A percentile compares a stretch with the other conserved stretches of the same genome.
Conservation (phyloP, 2,113 vertebrate species). For the Paramisgurnus dabryanus region DNA sequence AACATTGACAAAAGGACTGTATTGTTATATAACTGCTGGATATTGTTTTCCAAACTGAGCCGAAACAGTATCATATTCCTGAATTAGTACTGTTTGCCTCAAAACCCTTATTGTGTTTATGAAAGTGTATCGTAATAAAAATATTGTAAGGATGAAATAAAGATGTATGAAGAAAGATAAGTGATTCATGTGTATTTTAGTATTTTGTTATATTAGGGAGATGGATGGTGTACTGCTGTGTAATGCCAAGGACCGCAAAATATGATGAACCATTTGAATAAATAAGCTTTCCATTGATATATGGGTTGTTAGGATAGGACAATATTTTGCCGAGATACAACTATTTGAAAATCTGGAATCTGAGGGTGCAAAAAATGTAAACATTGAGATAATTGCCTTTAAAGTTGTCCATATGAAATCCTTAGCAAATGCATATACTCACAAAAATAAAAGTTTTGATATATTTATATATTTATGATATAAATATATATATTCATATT, state of each 20-base stretch:
- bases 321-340: too few relatives aligned
- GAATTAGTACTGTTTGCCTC: conserved; percentile 32
- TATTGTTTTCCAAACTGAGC: conserved; percentile 28
- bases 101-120: conserved; percentile 36
- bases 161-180: conserved; percentile 31
- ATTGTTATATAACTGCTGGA: not conserved
- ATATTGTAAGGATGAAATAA: conserved; percentile 44
- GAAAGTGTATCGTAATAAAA: conserved; percentile 48
- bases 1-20: not conserved
- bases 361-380: too few relatives aligned
- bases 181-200: not conserved
- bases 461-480: too few relatives aligned
- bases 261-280: not conserved
- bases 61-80: conserved; percentile 24
- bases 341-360: too few relatives aligned
- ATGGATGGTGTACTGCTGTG: not conserved
- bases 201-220: not conserved
- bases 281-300: too few relatives aligned
- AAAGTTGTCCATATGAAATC: too few relatives aligned
- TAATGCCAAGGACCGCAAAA: too few relatives aligned
- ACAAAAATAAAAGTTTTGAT: too few relatives aligned
- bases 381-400: too few relatives aligned
- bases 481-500: too few relatives aligned
- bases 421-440: too few relatives aligned
- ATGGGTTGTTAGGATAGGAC: too few relatives aligned